Evolutionary conservation across 2,797 vertebrate genomes (phyloP).

Genomic region (Myotis pilosus): DNA sequence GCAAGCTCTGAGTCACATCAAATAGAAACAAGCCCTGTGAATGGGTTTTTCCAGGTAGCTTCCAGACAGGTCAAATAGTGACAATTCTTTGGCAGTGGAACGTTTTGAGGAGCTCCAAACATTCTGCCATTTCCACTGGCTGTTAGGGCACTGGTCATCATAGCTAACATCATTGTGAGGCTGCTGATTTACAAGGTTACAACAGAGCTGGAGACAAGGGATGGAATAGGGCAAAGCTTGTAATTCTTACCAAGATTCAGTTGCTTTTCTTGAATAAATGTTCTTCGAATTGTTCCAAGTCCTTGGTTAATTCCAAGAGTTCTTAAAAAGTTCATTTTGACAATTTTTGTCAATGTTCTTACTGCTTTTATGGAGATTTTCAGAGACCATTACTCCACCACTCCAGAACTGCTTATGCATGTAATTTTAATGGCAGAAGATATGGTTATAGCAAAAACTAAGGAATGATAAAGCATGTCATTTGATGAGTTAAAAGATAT

Average conservation of each 20-base stretch:
- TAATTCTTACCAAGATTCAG: background rate
- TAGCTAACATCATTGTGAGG: background rate
- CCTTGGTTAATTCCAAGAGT: background rate
- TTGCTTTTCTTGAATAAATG: background rate
- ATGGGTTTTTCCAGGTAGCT: background rate
- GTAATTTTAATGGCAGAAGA: background rate
- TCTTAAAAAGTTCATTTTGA: slow-evolving; percentile 13
- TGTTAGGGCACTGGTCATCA: background rate
- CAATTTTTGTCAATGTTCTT: background rate
- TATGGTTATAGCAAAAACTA: background rate
- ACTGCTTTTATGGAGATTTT: background rate
- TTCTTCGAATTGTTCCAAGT: background rate
- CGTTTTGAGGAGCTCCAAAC: background rate
- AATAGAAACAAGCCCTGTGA: background rate
- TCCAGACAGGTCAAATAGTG: background rate
- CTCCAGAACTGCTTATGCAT: background rate
- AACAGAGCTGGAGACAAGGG: background rate
- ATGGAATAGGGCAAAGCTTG: background rate
- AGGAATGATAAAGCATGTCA: background rate
- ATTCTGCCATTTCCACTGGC: background rate
- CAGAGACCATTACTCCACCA: background rate
- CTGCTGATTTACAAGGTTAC: background rate
- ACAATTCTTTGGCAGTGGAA: background rate
- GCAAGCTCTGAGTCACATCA: background rate
- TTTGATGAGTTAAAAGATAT: background rate